phyloP scores from a whole-genome alignment of 2,888 invertebrate genomes.

The Linnaemya tessellans region DNA sequence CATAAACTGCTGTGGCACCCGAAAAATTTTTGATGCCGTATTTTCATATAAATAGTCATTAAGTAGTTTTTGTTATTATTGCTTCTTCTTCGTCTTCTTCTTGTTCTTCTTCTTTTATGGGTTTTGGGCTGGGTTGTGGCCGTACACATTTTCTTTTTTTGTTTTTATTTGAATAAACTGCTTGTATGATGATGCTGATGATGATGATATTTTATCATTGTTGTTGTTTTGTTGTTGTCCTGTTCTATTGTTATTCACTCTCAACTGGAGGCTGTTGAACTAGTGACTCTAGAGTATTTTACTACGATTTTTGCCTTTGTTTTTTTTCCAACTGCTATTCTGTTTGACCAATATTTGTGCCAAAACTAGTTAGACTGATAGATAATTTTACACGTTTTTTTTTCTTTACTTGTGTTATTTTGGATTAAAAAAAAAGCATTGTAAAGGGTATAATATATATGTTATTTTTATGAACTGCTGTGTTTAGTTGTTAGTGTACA shows the following conservation, averaged over 20 bases:
- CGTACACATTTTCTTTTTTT: conserved; percentile 26
- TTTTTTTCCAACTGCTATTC: conserved; percentile 25
- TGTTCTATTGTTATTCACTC: conserved; percentile 38
- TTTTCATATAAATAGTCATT: conserved; percentile 52
- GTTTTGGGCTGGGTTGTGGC: conserved; percentile 56
- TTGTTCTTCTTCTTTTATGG: neutral
- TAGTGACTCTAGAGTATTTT: conserved; percentile 63
- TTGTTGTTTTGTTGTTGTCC: conserved; percentile 1
- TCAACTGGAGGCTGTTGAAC: conserved; percentile 69
- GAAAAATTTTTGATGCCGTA: conserved; percentile 34
- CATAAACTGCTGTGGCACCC: conserved; percentile 41
- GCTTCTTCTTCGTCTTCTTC: no score
- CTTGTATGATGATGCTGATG: neutral
- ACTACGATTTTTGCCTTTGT: neutral
- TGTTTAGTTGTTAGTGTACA: conserved; percentile 34
- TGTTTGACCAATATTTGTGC: conserved; percentile 63
- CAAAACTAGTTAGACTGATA: conserved; percentile 53
- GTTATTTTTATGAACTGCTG: no score
- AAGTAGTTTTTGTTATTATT: conserved; percentile 12
- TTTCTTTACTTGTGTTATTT: conserved; percentile 19
- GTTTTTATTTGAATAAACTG: conserved; percentile 52
- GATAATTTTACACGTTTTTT: conserved; percentile 35
- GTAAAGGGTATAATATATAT: conserved; percentile 1
- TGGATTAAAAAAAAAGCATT: neutral
- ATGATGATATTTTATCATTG: no score